phyloP scores from a whole-genome alignment of 2,113 vertebrate species.

The Rutilus rutilus region DNA sequence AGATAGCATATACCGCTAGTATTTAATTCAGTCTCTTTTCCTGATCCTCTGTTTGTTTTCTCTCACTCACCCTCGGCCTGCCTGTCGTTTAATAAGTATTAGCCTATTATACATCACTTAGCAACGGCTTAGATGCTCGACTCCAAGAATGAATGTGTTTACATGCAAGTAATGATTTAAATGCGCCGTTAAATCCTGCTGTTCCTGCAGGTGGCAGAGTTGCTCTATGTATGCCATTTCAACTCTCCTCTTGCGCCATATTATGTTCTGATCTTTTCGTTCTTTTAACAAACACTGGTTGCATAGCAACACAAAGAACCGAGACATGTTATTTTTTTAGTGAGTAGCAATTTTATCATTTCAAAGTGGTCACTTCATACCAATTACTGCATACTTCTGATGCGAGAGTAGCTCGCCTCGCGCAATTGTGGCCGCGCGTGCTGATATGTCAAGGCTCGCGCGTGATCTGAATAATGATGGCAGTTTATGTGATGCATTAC shows the following conservation, averaged over 20 bases:
- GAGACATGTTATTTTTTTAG: conserved; percentile 27
- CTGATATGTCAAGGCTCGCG: conserved; percentile 32
- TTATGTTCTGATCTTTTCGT: conserved; percentile 23
- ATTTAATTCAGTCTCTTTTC: not conserved
- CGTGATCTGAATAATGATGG: conserved; percentile 51
- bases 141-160: not conserved
- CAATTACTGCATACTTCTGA: conserved; percentile 60
- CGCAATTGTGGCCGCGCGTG: not conserved
- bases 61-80: not conserved
- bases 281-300: conserved; percentile 58
- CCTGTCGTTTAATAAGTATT: not conserved
- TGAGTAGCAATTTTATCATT: conserved; percentile 57
- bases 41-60: not conserved
- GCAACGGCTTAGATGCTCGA: not conserved
- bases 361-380: conserved; percentile 61
- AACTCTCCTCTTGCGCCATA: not conserved
- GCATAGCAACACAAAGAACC: conserved; percentile 60
- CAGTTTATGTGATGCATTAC: conserved; percentile 17
- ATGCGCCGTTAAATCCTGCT: conserved; percentile 1
- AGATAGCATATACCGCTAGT: not conserved
- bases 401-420: conserved; percentile 34
- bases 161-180: not conserved
- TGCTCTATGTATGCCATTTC: not conserved
- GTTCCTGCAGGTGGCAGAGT: conserved; percentile 10
- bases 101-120: not conserved